phyloP scores from a whole-genome alignment of 2,797 vertebrate species.

The Buphagus erythrorhynchus region DNA sequence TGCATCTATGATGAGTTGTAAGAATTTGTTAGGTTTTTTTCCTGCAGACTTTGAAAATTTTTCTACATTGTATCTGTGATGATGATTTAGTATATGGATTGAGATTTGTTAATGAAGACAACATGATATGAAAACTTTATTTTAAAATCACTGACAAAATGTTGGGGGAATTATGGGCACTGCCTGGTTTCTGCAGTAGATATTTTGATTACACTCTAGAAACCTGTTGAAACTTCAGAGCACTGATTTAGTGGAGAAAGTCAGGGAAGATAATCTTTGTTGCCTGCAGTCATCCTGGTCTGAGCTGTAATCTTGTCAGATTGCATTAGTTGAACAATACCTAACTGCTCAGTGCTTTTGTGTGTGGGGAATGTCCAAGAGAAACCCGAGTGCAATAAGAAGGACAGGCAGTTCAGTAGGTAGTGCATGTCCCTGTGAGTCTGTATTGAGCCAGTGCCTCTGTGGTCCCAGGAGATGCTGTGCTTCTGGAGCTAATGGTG shows the following conservation, averaged over 20 bases:
- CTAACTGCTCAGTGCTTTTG: neutral
- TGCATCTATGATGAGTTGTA: neutral
- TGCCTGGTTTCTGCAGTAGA: neutral
- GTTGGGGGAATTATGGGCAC: neutral
- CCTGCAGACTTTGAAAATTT: neutral
- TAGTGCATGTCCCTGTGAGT: neutral
- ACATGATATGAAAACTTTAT: neutral
- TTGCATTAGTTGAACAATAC: neutral
- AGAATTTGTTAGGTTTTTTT: neutral
- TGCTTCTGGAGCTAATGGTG: neutral
- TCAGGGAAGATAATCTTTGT: neutral
- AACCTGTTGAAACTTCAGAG: neutral
- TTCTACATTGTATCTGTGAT: neutral
- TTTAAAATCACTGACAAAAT: neutral
- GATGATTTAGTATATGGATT: neutral
- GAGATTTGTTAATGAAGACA: neutral
- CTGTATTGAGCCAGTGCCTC: neutral
- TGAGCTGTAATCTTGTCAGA: neutral
- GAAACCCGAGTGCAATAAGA: neutral
- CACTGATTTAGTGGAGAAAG: neutral
- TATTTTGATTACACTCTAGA: neutral
- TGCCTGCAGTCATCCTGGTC: neutral
- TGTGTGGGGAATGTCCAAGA: neutral
- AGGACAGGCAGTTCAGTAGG: neutral
- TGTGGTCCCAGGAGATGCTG: neutral